Evolutionary conservation across 2,888 invertebrate species (phyloP), one percentile per base, ranked within the genome.

Genomic region (Anodontia alba): DNA sequence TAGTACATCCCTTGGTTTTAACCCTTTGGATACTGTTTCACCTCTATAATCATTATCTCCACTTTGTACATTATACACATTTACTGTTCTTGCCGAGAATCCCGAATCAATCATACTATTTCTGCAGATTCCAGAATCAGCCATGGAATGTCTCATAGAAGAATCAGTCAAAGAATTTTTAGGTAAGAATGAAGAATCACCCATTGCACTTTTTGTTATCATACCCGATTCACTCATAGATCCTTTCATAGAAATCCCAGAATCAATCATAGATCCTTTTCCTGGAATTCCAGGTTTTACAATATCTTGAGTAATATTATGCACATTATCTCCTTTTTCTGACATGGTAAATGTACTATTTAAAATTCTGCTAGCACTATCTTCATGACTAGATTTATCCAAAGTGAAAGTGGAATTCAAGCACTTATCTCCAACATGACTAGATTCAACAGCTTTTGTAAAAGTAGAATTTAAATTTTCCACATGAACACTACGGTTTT

Each of bases 61-160:
- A 67, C 76, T 26, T 72, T 38, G 33, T 31, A 31, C 36, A 72
- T 29, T 29, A 43, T 68, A 26, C n/a, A 20, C 57, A 69, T 38
- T 76, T 17, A 54, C 38, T 29, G 36, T 51, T 51, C 51, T 75
- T 29, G 69, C 72, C 51, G 72, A 73, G 29, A 70, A 42, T 38
- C 71, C 76, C 7, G 84, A 85, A 66, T 83, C 81, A 3, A 74
- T 69, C 73, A 84, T 80, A 66, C 73, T 71, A 75, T 78, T 78
- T 17, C 81, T 76, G 42, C 78, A 80, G n/a, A 91, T 90, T 23
- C 91, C 91, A 70, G 91, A 91, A 80, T 92, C 92, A 2, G 87
- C 85, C 91, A 91, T 91, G 15, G 76, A 77, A 75, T 68, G 75
- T 38, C 54, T 74, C 7, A 73, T 17, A 31, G 80, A 80, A 5